A percentile compares a stretch with the other conserved stretches of the same genome.
Conservation (phyloP, 2,888 invertebrate genomes). For the Apodemia duryi region DNA sequence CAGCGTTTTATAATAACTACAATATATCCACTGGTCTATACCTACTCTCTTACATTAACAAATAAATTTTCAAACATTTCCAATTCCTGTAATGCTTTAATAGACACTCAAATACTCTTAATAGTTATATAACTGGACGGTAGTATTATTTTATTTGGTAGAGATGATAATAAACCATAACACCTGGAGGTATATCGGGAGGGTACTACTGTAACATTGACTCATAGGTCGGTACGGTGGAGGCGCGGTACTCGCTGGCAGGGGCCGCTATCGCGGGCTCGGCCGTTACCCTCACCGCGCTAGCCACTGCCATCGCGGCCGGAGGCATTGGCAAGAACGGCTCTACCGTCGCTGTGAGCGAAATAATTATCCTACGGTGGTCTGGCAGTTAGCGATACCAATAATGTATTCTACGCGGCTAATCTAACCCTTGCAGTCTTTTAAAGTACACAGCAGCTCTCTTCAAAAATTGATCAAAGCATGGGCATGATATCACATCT, state of each 20-base stretch:
- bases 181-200: neutral
- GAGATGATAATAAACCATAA: neutral
- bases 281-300: conserved; percentile 84
- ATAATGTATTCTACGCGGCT: conserved; percentile 12
- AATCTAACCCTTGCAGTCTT: neutral
- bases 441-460: neutral
- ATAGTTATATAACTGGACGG: no score
- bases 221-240: conserved; percentile 76
- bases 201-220: conserved; percentile 25
- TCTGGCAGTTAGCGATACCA: conserved; percentile 26
- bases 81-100: no score
- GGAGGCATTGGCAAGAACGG: conserved; percentile 99
- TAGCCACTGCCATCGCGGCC: conserved; percentile 87
- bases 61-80: no score
- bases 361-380: conserved; percentile 25
- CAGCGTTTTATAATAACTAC: no score
- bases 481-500: conserved; percentile 19
- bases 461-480: conserved; percentile 5
- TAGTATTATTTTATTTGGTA: neutral
- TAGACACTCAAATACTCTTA: no score
- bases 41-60: no score
- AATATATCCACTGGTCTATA: no score
- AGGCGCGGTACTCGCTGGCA: conserved; percentile 88
- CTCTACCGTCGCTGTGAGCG: conserved; percentile 97
- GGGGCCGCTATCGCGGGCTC: conserved; percentile 86